A percentile compares a stretch with the other conserved stretches of the same genome.
Evolutionary conservation across 2,113 vertebrate genomes (phyloP).

Genomic region (Eurystomus gularis): DNA sequence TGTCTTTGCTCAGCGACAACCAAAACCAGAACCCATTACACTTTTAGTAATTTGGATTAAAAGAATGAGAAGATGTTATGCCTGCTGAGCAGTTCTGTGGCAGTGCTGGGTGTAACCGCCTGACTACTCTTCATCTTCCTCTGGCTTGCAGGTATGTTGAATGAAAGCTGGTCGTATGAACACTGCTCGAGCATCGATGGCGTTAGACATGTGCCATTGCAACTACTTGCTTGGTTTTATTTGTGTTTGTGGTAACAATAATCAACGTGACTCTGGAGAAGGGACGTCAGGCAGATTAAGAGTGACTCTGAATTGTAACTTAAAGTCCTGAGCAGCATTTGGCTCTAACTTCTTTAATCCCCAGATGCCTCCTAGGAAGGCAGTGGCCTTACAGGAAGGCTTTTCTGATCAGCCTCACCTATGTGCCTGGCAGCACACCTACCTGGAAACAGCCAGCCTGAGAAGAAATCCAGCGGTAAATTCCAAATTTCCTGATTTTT

Average conservation of each 20-base stretch:
- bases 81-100: not conserved
- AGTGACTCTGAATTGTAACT: not conserved
- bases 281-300: not conserved
- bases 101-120: not conserved
- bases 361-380: not conserved
- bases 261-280: not conserved
- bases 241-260: not conserved
- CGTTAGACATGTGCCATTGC: rapidly evolving
- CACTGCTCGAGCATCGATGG: rapidly evolving
- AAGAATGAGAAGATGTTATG: not conserved
- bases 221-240: rapidly evolving
- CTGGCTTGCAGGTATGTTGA: not conserved
- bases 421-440: not conserved
- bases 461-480: not conserved
- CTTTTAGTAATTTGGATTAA: not conserved
- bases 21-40: not conserved
- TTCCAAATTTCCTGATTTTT: not conserved
- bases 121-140: rapidly evolving
- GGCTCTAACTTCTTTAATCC: not conserved
- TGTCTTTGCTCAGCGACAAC: not conserved
- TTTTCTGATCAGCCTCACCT: not conserved
- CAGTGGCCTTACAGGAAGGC: not conserved
- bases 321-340: not conserved
- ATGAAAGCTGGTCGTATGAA: rapidly evolving
- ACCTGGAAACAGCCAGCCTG: not conserved